A percentile compares a stretch with the other conserved stretches of the same genome.
These are phyloP conservation scores for Lipotes vexillifer DNA, from an alignment of 2,113 vertebrate genomes.

Conservation along the genomic window DNA sequence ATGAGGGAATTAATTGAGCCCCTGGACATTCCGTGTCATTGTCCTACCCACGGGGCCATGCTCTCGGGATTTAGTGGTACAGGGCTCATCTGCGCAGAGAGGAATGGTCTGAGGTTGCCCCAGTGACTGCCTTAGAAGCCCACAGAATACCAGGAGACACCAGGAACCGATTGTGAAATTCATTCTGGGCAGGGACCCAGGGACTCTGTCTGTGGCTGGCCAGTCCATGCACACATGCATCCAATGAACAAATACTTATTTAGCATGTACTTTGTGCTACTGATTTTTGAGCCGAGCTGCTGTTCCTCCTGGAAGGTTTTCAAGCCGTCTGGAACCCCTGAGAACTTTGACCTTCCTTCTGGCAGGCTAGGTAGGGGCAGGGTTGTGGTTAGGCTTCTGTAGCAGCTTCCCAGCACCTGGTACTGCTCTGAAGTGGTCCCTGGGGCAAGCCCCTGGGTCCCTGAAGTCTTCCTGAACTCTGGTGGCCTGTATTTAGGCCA, in stretches of 20 bases:
- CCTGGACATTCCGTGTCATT: neutral
- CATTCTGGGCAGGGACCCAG: too few relatives aligned
- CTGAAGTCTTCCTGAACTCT: neutral
- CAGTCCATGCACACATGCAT: rapidly evolving
- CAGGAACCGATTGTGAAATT: neutral
- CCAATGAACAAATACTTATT: neutral
- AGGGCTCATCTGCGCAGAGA: neutral
- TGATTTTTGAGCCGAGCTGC: neutral
- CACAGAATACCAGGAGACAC: neutral
- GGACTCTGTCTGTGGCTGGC: neutral
- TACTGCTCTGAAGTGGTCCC: neutral
- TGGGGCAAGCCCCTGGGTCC: neutral
- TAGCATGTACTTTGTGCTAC: neutral
- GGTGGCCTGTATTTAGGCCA: neutral
- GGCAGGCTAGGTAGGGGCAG: neutral
- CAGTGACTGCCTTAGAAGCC: neutral
- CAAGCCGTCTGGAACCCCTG: neutral
- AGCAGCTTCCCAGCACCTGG: neutral
- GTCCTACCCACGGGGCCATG: neutral
- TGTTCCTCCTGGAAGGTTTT: neutral
- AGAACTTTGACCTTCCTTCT: neutral
- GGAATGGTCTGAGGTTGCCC: neutral
- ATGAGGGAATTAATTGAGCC: neutral
- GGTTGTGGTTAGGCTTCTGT: neutral
- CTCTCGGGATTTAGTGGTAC: too few relatives aligned